Evolutionary conservation across 2,113 vertebrate species (phyloP).

Genomic region (Scytalopus superciliaris): DNA sequence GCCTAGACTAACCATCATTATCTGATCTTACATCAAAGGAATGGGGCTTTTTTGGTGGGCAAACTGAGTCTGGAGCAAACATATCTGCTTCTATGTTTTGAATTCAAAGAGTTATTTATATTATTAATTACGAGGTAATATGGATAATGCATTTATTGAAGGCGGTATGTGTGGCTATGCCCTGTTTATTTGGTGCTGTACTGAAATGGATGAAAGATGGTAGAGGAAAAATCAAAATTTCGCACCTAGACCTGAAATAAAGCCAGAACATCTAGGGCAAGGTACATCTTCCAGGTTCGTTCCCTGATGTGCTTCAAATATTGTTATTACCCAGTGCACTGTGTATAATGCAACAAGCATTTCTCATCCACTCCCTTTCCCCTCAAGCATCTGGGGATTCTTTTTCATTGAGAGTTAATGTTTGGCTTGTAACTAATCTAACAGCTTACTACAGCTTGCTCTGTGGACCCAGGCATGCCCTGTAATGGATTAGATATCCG

Average conservation of each 20-base stretch:
- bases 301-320: background rate
- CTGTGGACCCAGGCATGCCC: background rate
- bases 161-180: background rate
- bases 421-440: slow-evolving; percentile 13
- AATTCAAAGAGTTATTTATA: background rate
- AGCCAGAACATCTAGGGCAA: background rate
- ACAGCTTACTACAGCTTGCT: slow-evolving; percentile 5
- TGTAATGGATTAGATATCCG: background rate
- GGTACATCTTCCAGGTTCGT: background rate
- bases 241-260: background rate
- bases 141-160: background rate
- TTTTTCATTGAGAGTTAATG: background rate
- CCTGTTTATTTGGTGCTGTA: background rate
- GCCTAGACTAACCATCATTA: background rate
- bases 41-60: background rate
- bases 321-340: background rate
- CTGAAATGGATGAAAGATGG: background rate
- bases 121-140: background rate
- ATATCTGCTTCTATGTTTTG: background rate
- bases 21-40: slow-evolving; percentile 16
- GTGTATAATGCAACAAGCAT: background rate
- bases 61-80: background rate
- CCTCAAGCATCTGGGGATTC: background rate
- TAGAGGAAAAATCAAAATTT: background rate
- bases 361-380: background rate